Percentiles rank a stretch among this genome's conserved stretches.
These are phyloP conservation scores for Acrobasis consociella DNA, from an alignment of 2,888 invertebrate genomes.

Conservation along the genomic window DNA sequence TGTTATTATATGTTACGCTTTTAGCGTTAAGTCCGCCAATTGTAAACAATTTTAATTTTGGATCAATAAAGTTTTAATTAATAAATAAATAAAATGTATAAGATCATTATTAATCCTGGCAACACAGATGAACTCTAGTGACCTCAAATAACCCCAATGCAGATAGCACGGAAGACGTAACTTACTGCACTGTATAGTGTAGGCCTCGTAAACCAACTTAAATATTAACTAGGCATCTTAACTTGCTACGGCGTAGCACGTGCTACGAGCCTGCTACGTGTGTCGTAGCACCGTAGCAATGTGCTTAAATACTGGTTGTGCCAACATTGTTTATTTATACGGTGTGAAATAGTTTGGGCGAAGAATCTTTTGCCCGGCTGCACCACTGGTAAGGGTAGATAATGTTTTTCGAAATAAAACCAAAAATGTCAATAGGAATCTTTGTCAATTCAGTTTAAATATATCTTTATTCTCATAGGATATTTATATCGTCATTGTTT, in stretches of 20 bases:
- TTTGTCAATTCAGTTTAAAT: too few relatives aligned
- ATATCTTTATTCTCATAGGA: too few relatives aligned
- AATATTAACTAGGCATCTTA: constrained; percentile 17
- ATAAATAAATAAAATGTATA: too few relatives aligned
- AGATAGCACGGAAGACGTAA: constrained; percentile 16
- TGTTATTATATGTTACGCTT: too few relatives aligned
- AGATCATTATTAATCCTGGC: background rate
- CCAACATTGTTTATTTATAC: background rate
- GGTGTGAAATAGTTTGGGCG: background rate
- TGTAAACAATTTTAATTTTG: too few relatives aligned
- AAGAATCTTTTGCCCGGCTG: background rate
- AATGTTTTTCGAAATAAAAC: background rate
- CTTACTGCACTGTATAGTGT: constrained; percentile 1
- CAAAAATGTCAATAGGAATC: too few relatives aligned
- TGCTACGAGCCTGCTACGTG: constrained; percentile 8
- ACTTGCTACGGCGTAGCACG: constrained; percentile 17
- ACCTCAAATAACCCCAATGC: constrained; percentile 14
- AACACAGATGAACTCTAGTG: background rate
- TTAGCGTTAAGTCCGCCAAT: too few relatives aligned
- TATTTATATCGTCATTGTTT: too few relatives aligned
- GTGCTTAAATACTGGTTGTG: constrained; percentile 10
- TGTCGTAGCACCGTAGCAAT: background rate
- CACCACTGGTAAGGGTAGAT: background rate
- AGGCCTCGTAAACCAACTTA: constrained; percentile 18
- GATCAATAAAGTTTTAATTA: too few relatives aligned